Conservation (phyloP, 1,140 invertebrate genomes). For the Nautilus pompilius region DNA sequence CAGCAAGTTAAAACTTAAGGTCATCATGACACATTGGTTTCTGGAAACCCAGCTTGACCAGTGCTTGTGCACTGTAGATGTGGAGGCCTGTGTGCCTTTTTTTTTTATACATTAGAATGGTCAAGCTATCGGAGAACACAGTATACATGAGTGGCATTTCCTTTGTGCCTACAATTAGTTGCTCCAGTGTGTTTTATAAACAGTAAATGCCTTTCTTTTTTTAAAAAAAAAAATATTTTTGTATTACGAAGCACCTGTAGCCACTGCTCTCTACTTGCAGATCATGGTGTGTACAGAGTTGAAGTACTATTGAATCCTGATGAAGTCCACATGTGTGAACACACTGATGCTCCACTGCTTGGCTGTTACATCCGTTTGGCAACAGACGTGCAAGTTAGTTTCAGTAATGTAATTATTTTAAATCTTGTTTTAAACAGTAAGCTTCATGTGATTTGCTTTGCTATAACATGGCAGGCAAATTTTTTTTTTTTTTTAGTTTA, state of each 20-base stretch:
- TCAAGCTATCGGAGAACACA: too few relatives aligned
- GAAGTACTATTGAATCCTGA: conserved; percentile 45
- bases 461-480: background rate
- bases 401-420: conserved; percentile 9
- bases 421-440: background rate
- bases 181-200: too few relatives aligned
- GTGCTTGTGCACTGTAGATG: too few relatives aligned
- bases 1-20: too few relatives aligned
- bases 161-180: too few relatives aligned
- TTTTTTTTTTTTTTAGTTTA: background rate
- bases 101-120: too few relatives aligned
- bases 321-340: conserved; percentile 51
- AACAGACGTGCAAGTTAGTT: conserved; percentile 13
- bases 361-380: conserved; percentile 27
- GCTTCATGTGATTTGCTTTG: background rate
- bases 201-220: background rate
- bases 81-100: too few relatives aligned
- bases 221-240: background rate
- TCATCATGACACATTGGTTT: too few relatives aligned
- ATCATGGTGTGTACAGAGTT: conserved; percentile 41
- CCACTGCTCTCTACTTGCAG: conserved; percentile 26
- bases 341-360: conserved; percentile 18
- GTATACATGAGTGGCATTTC: too few relatives aligned
- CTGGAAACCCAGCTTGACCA: too few relatives aligned
- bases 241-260: background rate